phyloP scores from a whole-genome alignment of 1,140 invertebrate species.

The Psilanteris sp. region DNA sequence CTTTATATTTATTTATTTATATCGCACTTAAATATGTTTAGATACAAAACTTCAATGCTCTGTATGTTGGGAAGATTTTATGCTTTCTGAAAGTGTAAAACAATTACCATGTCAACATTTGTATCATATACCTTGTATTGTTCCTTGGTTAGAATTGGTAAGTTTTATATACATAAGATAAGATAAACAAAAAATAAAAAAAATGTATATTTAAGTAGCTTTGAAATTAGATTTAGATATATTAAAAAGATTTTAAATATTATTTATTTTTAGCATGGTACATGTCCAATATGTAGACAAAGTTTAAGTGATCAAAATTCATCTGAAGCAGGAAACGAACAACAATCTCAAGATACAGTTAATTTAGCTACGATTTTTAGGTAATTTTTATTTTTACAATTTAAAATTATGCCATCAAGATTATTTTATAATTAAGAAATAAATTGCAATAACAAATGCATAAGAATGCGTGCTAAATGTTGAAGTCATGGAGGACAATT shows the following conservation, averaged over 20 bases:
- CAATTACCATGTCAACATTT: slow-evolving; percentile 94
- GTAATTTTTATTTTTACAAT: slow-evolving; percentile 69
- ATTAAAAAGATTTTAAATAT: no score
- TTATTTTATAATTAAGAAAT: no score
- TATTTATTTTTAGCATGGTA: slow-evolving; percentile 88
- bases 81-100: slow-evolving; percentile 89
- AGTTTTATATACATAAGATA: slow-evolving; percentile 63
- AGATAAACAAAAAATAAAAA: slow-evolving; percentile 1
- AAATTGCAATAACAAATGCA: no score
- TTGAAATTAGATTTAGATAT: no score
- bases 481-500: no score
- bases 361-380: slow-evolving; percentile 80
- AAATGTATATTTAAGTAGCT: not conserved
- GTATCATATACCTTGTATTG: slow-evolving; percentile 95
- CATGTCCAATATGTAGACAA: slow-evolving; percentile 96
- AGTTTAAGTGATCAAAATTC: slow-evolving; percentile 83
- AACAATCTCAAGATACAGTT: slow-evolving; percentile 73
- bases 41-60: slow-evolving; percentile 94
- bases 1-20: no score
- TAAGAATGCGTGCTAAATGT: no score
- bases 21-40: no score
- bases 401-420: no score
- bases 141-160: slow-evolving; percentile 95
- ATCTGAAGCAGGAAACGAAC: slow-evolving; percentile 66
- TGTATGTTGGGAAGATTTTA: slow-evolving; percentile 97